Evolutionary conservation across 2,888 invertebrate species (phyloP).

Genomic region (Drosophila picticornis): DNA sequence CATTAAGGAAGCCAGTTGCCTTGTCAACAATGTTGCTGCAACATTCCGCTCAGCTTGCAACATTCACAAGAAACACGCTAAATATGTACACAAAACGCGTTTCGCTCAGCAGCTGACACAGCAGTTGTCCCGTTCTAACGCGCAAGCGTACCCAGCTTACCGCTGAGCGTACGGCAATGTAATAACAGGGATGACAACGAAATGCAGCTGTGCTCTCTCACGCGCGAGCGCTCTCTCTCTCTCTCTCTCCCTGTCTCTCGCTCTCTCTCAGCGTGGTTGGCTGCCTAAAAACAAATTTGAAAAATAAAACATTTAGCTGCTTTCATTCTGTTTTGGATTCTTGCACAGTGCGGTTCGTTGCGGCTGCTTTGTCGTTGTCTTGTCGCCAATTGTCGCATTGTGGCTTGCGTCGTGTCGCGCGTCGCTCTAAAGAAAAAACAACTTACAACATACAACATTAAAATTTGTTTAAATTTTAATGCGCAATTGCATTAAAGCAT

Average conservation of each 20-base stretch:
- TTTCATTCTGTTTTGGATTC: constrained; percentile 63
- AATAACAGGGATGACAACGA: constrained; percentile 54
- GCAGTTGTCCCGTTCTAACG: constrained; percentile 52
- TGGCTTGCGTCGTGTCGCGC: constrained; percentile 77
- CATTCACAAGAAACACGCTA: constrained; percentile 47
- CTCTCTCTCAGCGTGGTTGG: constrained; percentile 18
- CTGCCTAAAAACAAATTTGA: constrained; percentile 50
- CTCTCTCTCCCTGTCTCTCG: background rate
- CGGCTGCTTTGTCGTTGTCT: constrained; percentile 55
- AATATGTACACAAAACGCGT: constrained; percentile 56
- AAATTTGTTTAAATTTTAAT: constrained; percentile 17
- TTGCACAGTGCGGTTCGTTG: constrained; percentile 60
- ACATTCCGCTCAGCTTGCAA: constrained; percentile 53
- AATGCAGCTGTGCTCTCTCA: constrained; percentile 27
- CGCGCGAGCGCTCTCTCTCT: constrained; percentile 8
- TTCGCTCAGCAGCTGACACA: constrained; percentile 44
- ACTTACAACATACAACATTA: constrained; percentile 28
- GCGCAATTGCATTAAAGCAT: constrained; percentile 36
- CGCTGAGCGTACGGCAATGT: constrained; percentile 24
- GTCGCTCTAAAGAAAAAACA: constrained; percentile 54
- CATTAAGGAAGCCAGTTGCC: background rate
- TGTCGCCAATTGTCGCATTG: constrained; percentile 79
- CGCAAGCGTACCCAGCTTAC: constrained; percentile 61
- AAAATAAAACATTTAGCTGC: constrained; percentile 61
- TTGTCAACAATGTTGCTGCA: constrained; percentile 58